A percentile compares a stretch with the other conserved stretches of the same genome.
phyloP scores from a whole-genome alignment of 1,140 invertebrate species.

The Hermetia illucens region DNA sequence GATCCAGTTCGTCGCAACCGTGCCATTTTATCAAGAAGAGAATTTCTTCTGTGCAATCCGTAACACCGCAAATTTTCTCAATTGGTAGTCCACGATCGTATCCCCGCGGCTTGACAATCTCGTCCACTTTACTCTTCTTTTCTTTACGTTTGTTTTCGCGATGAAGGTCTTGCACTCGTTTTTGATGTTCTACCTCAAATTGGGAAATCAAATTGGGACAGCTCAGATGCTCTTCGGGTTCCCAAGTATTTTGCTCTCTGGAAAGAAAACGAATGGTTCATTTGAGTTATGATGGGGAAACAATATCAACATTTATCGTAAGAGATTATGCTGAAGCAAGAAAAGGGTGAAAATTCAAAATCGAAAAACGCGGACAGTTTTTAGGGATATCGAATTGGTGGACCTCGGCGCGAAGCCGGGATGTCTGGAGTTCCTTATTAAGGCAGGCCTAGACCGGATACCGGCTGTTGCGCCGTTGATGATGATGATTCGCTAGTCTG shows the following conservation, averaged over 20 bases:
- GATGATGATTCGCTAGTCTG: too few species aligned
- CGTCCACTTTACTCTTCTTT: slow-evolving; percentile 29
- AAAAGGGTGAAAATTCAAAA: too few species aligned
- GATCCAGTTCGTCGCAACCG: slow-evolving; percentile 23
- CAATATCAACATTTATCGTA: too few species aligned
- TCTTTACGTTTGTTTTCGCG: slow-evolving; percentile 28
- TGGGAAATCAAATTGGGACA: slow-evolving; percentile 82
- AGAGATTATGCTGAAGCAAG: too few species aligned
- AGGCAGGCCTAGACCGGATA: too few species aligned
- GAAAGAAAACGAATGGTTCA: slow-evolving; percentile 3
- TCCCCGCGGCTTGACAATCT: slow-evolving; percentile 26
- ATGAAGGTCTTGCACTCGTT: slow-evolving; percentile 34
- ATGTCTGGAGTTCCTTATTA: too few species aligned
- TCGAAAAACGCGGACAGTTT: too few species aligned
- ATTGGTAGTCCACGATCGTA: slow-evolving; percentile 83
- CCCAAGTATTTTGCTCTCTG: slow-evolving; percentile 69
- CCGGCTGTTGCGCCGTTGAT: too few species aligned
- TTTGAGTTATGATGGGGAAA: too few species aligned
- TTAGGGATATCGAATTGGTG: too few species aligned
- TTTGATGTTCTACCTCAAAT: slow-evolving; percentile 71
- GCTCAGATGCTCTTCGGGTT: slow-evolving; percentile 79
- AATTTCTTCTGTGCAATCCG: slow-evolving; percentile 20
- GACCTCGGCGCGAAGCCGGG: too few species aligned
- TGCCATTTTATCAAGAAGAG: slow-evolving; percentile 26
- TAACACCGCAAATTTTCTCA: slow-evolving; percentile 82